These are phyloP conservation scores for Aelia acuminata DNA, from an alignment of 2,888 invertebrate species.

Conservation along the genomic window DNA sequence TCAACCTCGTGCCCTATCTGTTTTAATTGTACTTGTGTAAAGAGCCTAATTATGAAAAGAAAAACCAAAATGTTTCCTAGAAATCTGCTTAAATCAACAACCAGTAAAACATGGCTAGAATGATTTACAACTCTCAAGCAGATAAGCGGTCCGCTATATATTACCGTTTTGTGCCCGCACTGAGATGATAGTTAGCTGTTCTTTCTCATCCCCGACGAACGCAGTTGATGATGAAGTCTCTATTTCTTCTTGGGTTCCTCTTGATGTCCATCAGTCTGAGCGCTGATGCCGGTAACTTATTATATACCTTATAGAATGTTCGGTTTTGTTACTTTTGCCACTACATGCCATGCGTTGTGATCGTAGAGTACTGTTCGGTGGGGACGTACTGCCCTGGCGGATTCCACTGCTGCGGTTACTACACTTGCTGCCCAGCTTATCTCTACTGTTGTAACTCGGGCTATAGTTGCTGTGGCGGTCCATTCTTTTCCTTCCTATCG, in stretches of 20 bases:
- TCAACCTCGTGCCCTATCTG: too few species aligned
- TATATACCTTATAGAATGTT: background rate
- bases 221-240: background rate
- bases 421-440: background rate
- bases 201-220: background rate
- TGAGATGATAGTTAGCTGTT: background rate
- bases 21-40: background rate
- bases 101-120: background rate
- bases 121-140: background rate
- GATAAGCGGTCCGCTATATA: constrained; percentile 9
- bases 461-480: background rate
- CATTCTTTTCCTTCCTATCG: background rate
- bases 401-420: background rate
- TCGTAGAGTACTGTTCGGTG: background rate
- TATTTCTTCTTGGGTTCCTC: background rate
- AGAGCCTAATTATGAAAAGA: background rate
- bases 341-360: background rate
- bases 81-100: background rate
- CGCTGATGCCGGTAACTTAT: background rate
- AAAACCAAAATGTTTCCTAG: background rate
- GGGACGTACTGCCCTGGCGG: background rate
- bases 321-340: background rate
- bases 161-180: background rate
- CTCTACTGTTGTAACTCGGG: constrained; percentile 12
- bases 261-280: background rate